Evolutionary conservation across 2,113 vertebrate genomes (phyloP).

Genomic region (Crotalus viridis): DNA sequence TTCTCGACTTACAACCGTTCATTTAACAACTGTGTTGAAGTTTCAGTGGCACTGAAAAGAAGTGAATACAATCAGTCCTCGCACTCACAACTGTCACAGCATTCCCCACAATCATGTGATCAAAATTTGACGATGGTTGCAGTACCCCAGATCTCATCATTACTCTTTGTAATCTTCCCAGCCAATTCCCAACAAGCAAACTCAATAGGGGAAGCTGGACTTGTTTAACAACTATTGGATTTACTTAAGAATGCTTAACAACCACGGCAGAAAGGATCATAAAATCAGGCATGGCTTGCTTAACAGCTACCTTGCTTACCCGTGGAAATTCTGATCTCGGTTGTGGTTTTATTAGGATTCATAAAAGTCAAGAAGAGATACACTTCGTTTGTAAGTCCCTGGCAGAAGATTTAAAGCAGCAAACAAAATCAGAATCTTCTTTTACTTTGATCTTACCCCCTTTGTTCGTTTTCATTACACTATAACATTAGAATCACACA

Average conservation of each 20-base stretch:
- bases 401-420: neutral
- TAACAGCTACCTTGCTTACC: neutral
- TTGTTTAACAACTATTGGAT: neutral
- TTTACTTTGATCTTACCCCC: neutral
- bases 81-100: neutral
- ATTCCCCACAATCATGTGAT: neutral
- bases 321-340: neutral
- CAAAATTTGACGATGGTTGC: neutral
- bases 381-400: neutral
- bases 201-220: neutral
- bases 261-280: neutral
- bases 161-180: neutral
- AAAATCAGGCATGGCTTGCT: neutral
- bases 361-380: neutral
- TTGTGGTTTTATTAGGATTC: neutral
- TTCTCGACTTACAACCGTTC: neutral
- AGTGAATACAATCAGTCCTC: neutral
- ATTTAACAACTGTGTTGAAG: neutral
- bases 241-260: neutral
- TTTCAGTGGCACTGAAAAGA: neutral
- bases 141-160: neutral
- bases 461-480: slow-evolving; percentile 17
- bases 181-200: neutral
- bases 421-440: neutral
- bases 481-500: neutral